Conservation (phyloP, 2,888 invertebrate species). For the Trachelus troglodyta region DNA sequence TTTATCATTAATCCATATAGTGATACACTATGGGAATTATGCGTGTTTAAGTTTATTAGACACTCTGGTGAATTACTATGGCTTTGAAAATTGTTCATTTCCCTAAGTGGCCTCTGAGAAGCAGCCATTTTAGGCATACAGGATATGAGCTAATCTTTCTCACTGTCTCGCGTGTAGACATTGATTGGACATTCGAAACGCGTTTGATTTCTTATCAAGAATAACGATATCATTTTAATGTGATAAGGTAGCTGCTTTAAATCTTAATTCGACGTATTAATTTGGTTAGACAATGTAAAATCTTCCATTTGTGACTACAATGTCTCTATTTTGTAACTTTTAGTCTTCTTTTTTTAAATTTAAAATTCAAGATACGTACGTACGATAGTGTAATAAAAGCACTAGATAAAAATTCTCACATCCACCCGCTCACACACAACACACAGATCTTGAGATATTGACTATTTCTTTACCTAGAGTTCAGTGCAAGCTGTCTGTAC, state of each 20-base stretch:
- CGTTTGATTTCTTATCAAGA: not conserved
- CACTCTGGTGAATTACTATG: not conserved
- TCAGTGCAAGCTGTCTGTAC: slow-evolving; percentile 61
- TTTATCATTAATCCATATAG: not conserved
- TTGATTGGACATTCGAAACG: slow-evolving; percentile 10
- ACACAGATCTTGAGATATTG: slow-evolving; percentile 2
- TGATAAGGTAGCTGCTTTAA: not conserved
- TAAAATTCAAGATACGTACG: not conserved
- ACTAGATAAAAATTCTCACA: not conserved
- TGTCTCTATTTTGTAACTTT: not conserved
- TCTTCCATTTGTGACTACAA: not conserved
- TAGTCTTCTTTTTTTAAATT: not conserved
- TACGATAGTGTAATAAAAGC: not conserved
- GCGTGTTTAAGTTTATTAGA: not conserved
- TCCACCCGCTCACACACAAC: not conserved
- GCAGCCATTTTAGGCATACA: slow-evolving; percentile 3
- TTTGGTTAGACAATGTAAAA: not conserved
- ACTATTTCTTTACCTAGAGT: slow-evolving; percentile 18
- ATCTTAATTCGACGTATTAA: not conserved
- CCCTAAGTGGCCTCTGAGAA: slow-evolving; percentile 15
- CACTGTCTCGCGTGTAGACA: slow-evolving; percentile 16
- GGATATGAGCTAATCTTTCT: slow-evolving; percentile 23
- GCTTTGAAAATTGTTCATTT: slow-evolving; percentile 17
- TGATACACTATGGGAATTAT: not conserved
- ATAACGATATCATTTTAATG: not conserved